Evolutionary conservation across 1,140 invertebrate genomes (phyloP).

Genomic region (Trachelipus rathkii): DNA sequence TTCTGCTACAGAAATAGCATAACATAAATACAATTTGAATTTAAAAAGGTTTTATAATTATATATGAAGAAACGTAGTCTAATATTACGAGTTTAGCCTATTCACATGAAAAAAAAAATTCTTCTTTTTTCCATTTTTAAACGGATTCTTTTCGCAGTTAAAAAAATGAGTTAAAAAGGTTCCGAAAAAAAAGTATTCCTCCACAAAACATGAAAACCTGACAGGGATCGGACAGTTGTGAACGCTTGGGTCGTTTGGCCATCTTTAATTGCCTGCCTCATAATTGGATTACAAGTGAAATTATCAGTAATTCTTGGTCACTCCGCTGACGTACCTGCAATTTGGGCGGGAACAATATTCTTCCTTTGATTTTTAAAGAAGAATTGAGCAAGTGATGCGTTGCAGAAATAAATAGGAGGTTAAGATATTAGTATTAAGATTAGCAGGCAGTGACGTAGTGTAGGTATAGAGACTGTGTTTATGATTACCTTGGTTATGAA

Average conservation of each 20-base stretch:
- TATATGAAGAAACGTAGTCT: not conserved
- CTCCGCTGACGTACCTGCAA: not conserved
- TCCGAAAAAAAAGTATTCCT: not conserved
- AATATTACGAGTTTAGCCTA: constrained; percentile 1
- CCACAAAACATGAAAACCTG: not conserved
- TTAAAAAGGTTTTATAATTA: constrained; percentile 11
- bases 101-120: not conserved
- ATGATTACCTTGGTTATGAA: no score
- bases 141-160: not conserved
- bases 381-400: no score
- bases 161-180: not conserved
- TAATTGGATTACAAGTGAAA: constrained; percentile 13
- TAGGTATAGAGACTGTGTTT: no score
- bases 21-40: constrained; percentile 6
- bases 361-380: not conserved
- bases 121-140: not conserved
- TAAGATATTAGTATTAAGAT: no score
- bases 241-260: not conserved
- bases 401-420: no score
- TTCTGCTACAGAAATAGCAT: not conserved
- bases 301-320: constrained; percentile 4
- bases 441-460: no score
- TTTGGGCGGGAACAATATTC: not conserved
- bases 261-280: not conserved
- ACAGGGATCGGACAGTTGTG: not conserved